These are phyloP conservation scores for Malacoraja senta DNA, from an alignment of 2,797 vertebrate species.

Conservation along the genomic window DNA sequence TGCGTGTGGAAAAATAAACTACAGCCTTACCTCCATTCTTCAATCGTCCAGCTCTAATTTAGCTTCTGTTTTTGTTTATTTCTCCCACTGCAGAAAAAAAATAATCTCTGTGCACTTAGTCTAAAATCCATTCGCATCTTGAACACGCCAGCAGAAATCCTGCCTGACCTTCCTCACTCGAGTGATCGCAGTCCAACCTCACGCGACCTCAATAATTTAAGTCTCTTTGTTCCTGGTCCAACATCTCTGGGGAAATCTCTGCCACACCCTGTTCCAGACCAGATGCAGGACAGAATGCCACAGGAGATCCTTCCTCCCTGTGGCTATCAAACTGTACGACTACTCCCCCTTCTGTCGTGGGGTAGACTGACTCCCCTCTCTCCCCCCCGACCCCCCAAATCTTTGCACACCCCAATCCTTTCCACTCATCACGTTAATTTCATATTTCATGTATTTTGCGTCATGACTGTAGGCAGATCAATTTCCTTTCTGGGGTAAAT, in stretches of 20 bases:
- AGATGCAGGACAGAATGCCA: no score
- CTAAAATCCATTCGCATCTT: background rate
- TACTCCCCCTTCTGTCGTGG: no score
- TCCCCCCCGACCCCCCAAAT: no score
- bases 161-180: background rate
- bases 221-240: background rate
- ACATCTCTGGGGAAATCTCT: background rate
- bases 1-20: background rate
- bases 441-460: no score
- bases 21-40: background rate
- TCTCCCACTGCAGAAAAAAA: background rate
- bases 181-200: background rate
- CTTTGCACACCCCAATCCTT: no score
- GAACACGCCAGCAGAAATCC: background rate
- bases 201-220: background rate
- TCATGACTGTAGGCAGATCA: no score
- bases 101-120: background rate
- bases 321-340: no score
- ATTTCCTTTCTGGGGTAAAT: no score
- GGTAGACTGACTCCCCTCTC: no score
- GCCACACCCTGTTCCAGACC: background rate
- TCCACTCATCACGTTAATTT: no score
- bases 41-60: background rate
- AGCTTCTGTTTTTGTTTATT: no score
- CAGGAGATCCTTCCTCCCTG: no score